A percentile compares a stretch with the other conserved stretches of the same genome.
Evolutionary conservation across 2,888 invertebrate species (phyloP).

Genomic region (Drosophila rubida): DNA sequence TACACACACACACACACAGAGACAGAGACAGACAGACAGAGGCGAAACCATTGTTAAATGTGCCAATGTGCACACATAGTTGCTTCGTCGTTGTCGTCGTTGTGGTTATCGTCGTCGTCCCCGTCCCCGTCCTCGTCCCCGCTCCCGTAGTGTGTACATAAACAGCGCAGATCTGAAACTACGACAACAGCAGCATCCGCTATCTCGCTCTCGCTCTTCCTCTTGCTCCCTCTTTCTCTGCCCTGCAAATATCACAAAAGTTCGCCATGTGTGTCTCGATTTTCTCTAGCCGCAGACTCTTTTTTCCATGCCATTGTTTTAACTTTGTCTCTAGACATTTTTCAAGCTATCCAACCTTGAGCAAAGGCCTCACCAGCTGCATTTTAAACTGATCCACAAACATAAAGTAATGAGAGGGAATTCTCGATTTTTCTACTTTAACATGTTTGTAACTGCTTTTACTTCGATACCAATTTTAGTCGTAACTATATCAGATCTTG

Average conservation of each 20-base stretch:
- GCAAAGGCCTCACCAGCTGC: not conserved
- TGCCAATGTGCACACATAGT: constrained; percentile 77
- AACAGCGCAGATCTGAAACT: constrained; percentile 65
- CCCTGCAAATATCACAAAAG: constrained; percentile 67
- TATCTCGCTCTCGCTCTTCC: constrained; percentile 8
- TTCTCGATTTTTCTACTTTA: too few species aligned
- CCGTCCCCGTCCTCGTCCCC: constrained; percentile 15
- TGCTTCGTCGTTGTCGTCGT: constrained; percentile 29
- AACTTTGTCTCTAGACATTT: not conserved
- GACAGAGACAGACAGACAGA: constrained; percentile 14
- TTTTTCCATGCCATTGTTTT: constrained; percentile 25
- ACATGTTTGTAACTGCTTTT: too few species aligned
- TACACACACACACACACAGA: constrained; percentile 26
- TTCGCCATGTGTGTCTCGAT: constrained; percentile 22
- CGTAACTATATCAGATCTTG: too few species aligned
- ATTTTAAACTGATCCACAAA: not conserved
- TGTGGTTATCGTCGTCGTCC: constrained; percentile 17
- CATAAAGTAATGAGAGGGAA: too few species aligned
- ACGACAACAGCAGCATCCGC: constrained; percentile 38
- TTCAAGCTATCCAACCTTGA: not conserved
- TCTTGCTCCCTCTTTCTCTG: not conserved
- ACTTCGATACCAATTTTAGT: too few species aligned
- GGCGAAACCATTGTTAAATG: constrained; percentile 68
- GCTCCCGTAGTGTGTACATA: constrained; percentile 67
- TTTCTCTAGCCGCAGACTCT: constrained; percentile 13